A percentile compares a stretch with the other conserved stretches of the same genome.
Conservation (phyloP, 30 jellyfish, hydroid and myxozoan species). For the Aurelia aurita complex sp. Pacific region DNA sequence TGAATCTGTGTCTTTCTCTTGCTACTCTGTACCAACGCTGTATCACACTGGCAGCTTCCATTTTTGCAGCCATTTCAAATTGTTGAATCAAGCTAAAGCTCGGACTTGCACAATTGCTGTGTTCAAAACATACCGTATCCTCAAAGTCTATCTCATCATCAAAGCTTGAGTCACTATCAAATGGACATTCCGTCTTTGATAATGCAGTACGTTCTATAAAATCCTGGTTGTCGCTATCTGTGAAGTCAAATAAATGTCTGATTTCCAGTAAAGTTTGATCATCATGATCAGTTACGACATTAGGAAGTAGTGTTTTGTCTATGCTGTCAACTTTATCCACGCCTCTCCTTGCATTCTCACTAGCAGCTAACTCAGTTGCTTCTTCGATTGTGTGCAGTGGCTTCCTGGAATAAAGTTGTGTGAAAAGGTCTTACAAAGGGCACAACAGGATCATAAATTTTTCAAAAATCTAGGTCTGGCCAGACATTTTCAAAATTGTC, state of each 20-base stretch:
- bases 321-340: not conserved
- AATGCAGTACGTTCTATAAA: no score
- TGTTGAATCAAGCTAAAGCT: slow-evolving; percentile 65
- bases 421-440: not conserved
- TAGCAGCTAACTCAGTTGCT: slow-evolving; percentile 35
- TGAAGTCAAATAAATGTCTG: slow-evolving; percentile 26
- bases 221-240: not conserved
- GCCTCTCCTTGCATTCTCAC: not conserved
- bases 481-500: no score
- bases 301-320: not conserved
- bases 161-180: no score
- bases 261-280: slow-evolving; percentile 8
- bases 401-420: slow-evolving; percentile 44
- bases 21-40: slow-evolving; percentile 52
- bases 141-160: no score
- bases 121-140: not conserved
- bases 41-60: slow-evolving; percentile 59
- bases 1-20: slow-evolving; percentile 38
- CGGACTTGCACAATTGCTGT: slow-evolving; percentile 28
- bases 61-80: slow-evolving; percentile 67
- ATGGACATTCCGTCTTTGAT: no score
- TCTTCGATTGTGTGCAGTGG: slow-evolving; percentile 74
- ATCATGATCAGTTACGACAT: not conserved
- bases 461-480: no score
- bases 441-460: not conserved